Percentiles rank a stretch among this genome's conserved stretches.
Conservation (phyloP, 2,888 invertebrate genomes). For the Drosophila falleni region DNA sequence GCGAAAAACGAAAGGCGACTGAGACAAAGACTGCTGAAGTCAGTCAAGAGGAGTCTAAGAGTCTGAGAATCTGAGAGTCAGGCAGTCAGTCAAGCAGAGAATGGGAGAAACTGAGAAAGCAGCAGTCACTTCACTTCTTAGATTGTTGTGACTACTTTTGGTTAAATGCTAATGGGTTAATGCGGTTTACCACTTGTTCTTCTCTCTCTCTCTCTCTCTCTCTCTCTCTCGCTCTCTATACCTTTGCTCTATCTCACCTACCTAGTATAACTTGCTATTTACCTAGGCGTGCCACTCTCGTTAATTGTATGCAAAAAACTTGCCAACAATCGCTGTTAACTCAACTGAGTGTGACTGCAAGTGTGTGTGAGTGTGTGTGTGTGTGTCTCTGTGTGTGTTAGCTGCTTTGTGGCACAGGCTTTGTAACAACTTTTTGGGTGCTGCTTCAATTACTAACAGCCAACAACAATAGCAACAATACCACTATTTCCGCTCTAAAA, state of each 20-base stretch:
- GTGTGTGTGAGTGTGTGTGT: conserved; percentile 2
- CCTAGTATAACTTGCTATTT: conserved; percentile 68
- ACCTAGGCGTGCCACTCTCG: conserved; percentile 78
- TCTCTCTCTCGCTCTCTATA: not conserved
- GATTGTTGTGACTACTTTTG: conserved; percentile 44
- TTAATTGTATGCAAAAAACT: conserved; percentile 82
- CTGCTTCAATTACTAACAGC: conserved; percentile 69
- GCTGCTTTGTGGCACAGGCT: conserved; percentile 61
- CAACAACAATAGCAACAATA: conserved; percentile 49
- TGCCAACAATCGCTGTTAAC: conserved; percentile 65
- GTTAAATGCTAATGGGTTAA: conserved; percentile 48
- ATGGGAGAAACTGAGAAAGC: conserved; percentile 35
- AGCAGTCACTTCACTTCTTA: conserved; percentile 33
- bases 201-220: not conserved
- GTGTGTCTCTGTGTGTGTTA: conserved; percentile 12
- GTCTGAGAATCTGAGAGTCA: conserved; percentile 27
- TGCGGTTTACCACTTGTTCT: conserved; percentile 60
- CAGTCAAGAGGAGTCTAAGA: conserved; percentile 15
- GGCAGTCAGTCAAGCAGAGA: conserved; percentile 45
- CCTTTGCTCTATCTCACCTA: conserved; percentile 14
- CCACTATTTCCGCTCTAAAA: conserved; percentile 79
- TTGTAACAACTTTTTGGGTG: conserved; percentile 71
- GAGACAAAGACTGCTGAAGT: conserved; percentile 34
- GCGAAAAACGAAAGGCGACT: conserved; percentile 51
- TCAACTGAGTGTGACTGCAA: conserved; percentile 25